Conservation (phyloP, 2,888 invertebrate species). For the Ectemnius lituratus region DNA sequence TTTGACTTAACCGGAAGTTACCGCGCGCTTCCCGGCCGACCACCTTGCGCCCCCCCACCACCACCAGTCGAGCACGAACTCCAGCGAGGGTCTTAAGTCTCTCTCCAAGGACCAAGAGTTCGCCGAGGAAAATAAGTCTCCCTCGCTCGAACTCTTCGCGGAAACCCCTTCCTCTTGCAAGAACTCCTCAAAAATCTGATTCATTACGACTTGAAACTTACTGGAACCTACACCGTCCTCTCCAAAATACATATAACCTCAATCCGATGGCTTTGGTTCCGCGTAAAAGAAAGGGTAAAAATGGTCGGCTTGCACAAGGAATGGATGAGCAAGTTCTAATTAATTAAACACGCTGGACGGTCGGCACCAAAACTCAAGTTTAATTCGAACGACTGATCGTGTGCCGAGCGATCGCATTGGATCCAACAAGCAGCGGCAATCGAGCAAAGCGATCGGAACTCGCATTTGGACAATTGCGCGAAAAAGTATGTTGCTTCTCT, state of each 20-base stretch:
- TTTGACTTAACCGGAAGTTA: constrained; percentile 76
- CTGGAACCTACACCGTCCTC: too few relatives aligned
- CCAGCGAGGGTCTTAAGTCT: constrained; percentile 45
- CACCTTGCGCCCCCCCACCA: constrained; percentile 33
- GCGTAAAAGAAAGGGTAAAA: too few relatives aligned
- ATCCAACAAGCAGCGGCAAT: neutral
- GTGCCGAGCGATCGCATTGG: neutral
- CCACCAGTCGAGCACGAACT: constrained; percentile 38
- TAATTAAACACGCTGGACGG: neutral
- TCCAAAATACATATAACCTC: too few relatives aligned
- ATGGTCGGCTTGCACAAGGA: neutral
- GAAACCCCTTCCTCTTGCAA: too few relatives aligned
- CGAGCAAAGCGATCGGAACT: constrained; percentile 24
- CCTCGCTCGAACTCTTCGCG: neutral
- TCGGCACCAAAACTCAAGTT: neutral
- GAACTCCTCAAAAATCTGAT: neutral
- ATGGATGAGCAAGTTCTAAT: neutral
- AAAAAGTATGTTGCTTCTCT: constrained; percentile 54
- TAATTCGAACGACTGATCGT: neutral
- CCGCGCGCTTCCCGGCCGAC: constrained; percentile 42
- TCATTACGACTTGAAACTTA: too few relatives aligned
- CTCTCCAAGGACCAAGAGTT: constrained; percentile 50
- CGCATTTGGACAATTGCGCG: constrained; percentile 46
- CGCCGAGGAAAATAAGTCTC: constrained; percentile 42
- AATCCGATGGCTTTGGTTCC: too few relatives aligned